A percentile compares a stretch with the other conserved stretches of the same genome.
phyloP scores from a whole-genome alignment of 2,888 invertebrate species.

The Rapana venosa region DNA sequence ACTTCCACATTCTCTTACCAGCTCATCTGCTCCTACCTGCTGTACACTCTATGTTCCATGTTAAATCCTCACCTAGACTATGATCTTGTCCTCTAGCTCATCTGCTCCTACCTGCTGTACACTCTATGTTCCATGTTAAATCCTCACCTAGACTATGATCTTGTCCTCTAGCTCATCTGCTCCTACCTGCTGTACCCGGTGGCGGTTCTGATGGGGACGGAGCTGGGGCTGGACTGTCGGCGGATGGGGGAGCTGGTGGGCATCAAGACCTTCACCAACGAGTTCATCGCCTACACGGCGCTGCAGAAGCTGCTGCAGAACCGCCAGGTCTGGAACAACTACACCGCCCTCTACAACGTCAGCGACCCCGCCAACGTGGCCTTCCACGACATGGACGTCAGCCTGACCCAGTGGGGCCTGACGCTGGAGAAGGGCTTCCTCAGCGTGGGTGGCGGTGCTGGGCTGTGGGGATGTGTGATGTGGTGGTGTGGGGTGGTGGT shows the following conservation, averaged over 20 bases:
- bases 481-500: neutral
- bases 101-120: too few relatives aligned
- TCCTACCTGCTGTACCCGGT: conserved; percentile 94
- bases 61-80: too few relatives aligned
- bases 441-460: neutral
- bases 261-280: conserved; percentile 93
- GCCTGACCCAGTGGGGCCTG: conserved; percentile 35
- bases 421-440: conserved; percentile 33
- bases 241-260: conserved; percentile 90
- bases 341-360: conserved; percentile 12
- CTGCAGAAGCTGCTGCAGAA: conserved; percentile 22
- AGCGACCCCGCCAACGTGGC: conserved; percentile 15
- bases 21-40: too few relatives aligned
- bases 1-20: too few relatives aligned
- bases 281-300: conserved; percentile 89
- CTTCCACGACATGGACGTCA: conserved; percentile 33
- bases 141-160: too few relatives aligned
- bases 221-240: conserved; percentile 83
- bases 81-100: too few relatives aligned
- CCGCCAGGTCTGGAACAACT: conserved; percentile 34
- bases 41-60: too few relatives aligned
- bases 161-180: conserved; percentile 80
- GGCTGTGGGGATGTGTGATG: neutral
- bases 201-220: conserved; percentile 89
- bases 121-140: too few relatives aligned